Conservation (phyloP, 2,113 vertebrate genomes). For the Podocnemis expansa region DNA sequence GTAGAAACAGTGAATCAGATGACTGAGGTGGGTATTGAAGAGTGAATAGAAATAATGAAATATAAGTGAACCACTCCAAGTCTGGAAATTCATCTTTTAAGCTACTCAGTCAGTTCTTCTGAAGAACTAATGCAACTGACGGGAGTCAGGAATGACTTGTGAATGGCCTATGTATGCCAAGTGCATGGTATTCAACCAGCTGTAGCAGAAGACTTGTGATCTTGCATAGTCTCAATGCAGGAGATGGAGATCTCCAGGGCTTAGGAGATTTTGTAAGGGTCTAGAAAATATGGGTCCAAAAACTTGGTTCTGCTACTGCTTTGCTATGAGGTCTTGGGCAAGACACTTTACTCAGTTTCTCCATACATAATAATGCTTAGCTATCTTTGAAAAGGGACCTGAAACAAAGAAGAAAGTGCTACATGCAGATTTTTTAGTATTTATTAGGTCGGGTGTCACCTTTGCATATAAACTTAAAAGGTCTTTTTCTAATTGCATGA, state of each 20-base stretch:
- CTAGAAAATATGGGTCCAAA: accelerated
- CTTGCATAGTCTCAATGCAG: neutral
- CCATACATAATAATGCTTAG: neutral
- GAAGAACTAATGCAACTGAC: neutral
- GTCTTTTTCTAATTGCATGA: neutral
- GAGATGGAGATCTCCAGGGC: neutral
- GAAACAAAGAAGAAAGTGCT: neutral
- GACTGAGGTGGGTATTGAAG: neutral
- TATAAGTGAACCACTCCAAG: accelerated
- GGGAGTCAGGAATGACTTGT: neutral
- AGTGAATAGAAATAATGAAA: accelerated
- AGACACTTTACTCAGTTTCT: neutral
- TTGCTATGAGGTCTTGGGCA: neutral
- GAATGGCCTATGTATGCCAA: neutral
- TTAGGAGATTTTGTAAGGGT: neutral
- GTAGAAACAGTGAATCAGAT: neutral
- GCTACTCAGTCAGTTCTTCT: accelerated
- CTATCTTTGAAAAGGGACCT: neutral
- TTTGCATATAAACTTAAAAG: neutral
- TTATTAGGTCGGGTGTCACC: neutral
- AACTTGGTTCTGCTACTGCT: neutral
- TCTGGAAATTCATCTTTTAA: neutral
- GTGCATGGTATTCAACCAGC: neutral
- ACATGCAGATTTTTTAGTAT: neutral
- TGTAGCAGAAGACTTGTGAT: neutral